A percentile compares a stretch with the other conserved stretches of the same genome.
phyloP scores from a whole-genome alignment of 2,797 vertebrate species.

The Arremon aurantiirostris region DNA sequence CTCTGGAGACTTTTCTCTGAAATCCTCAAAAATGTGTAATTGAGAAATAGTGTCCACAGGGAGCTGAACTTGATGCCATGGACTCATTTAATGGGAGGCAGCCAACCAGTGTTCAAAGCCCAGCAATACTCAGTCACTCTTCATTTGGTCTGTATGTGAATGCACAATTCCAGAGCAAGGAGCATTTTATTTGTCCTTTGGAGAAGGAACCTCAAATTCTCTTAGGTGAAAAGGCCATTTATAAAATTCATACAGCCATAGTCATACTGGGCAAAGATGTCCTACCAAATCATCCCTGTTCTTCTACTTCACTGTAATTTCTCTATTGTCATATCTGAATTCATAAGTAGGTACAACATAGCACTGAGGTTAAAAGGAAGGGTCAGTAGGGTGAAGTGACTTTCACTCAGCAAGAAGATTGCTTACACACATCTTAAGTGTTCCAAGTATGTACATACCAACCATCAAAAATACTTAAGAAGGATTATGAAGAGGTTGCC shows the following conservation, averaged over 20 bases:
- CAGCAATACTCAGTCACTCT: background rate
- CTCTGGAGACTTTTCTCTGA: background rate
- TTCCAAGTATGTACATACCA: background rate
- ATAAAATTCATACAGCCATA: background rate
- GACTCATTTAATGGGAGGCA: background rate
- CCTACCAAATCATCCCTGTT: background rate
- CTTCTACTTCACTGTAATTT: background rate
- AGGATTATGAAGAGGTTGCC: background rate
- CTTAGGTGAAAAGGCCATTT: background rate
- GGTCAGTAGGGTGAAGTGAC: background rate
- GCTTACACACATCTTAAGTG: background rate
- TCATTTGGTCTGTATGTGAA: background rate
- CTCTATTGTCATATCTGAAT: background rate
- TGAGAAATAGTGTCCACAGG: background rate
- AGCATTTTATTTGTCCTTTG: background rate
- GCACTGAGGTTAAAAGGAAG: background rate
- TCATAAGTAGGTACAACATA: background rate
- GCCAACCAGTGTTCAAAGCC: background rate
- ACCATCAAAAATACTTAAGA: background rate
- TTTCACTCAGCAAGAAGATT: background rate
- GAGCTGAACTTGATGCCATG: background rate
- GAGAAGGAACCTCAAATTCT: background rate
- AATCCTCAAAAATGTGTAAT: background rate
- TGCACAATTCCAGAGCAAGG: background rate
- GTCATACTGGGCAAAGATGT: background rate